phyloP scores from a whole-genome alignment of 2,113 vertebrate genomes.

The Puma concolor region DNA sequence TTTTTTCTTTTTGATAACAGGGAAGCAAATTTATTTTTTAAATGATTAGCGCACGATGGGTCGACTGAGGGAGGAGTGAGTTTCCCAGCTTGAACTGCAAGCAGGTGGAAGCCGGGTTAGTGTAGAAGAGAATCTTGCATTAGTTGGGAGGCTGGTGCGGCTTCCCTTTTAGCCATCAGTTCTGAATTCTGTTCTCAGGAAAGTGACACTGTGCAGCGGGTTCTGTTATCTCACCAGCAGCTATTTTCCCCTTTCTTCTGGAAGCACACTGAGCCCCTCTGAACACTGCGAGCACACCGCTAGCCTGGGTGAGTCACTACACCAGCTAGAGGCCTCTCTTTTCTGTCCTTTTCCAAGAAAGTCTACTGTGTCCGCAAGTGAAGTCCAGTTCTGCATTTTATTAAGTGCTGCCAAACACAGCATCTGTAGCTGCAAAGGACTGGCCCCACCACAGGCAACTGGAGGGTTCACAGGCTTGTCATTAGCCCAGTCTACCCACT shows the following conservation, averaged over 20 bases:
- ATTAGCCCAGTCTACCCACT: not conserved
- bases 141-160: not conserved
- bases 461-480: not conserved
- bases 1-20: not conserved
- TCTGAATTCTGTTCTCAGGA: not conserved
- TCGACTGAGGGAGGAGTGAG: accelerated
- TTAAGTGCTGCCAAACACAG: not conserved
- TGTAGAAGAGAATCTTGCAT: not conserved
- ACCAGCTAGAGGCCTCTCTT: not conserved
- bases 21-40: not conserved
- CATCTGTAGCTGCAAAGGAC: not conserved
- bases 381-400: not conserved
- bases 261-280: not conserved
- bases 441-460: not conserved
- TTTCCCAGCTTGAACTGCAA: not conserved
- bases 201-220: not conserved
- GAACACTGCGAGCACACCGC: not conserved
- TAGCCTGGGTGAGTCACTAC: not conserved
- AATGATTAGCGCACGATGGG: not conserved
- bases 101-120: not conserved
- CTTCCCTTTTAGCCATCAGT: not conserved
- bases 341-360: not conserved
- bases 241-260: not conserved
- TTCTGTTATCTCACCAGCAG: not conserved
- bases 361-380: not conserved